A percentile compares a stretch with the other conserved stretches of the same genome.
These are phyloP conservation scores for Timandra comae DNA, from an alignment of 2,888 invertebrate species.

Conservation along the genomic window DNA sequence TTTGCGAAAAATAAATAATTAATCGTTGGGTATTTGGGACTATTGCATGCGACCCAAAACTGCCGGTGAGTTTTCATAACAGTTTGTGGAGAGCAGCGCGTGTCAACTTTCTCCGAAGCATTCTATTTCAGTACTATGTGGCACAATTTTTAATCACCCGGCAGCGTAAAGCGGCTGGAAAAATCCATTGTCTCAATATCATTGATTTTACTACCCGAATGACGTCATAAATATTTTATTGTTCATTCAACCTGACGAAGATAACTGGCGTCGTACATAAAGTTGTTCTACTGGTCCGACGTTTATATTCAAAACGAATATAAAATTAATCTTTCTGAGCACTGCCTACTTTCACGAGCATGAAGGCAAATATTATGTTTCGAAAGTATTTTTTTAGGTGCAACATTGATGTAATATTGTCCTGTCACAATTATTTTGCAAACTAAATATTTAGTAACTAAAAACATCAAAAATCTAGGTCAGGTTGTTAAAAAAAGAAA, in stretches of 20 bases:
- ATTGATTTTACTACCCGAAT: constrained; percentile 13
- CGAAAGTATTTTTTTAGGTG: not conserved
- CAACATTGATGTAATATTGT: not conserved
- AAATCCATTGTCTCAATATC: constrained; percentile 40
- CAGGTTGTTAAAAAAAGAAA: no score
- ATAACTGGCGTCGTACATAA: constrained; percentile 4
- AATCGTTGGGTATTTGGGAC: constrained; percentile 50
- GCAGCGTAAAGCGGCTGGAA: constrained; percentile 31
- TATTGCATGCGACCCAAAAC: constrained; percentile 65
- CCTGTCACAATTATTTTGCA: no score
- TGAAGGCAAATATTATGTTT: not conserved
- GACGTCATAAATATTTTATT: constrained; percentile 18
- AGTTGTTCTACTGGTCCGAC: constrained; percentile 3
- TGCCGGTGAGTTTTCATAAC: constrained; percentile 52
- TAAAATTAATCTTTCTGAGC: not conserved
- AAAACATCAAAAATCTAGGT: no score
- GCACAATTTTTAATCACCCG: constrained; percentile 48
- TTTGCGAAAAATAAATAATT: constrained; percentile 33
- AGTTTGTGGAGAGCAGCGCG: constrained; percentile 48
- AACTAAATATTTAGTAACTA: no score
- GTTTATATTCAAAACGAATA: constrained; percentile 1
- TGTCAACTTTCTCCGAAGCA: constrained; percentile 57
- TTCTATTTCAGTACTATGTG: constrained; percentile 54
- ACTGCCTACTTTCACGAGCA: not conserved
- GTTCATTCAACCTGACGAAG: constrained; percentile 1